Evolutionary conservation across 1,140 invertebrate genomes (phyloP).

Genomic region (Drosophila bocki): DNA sequence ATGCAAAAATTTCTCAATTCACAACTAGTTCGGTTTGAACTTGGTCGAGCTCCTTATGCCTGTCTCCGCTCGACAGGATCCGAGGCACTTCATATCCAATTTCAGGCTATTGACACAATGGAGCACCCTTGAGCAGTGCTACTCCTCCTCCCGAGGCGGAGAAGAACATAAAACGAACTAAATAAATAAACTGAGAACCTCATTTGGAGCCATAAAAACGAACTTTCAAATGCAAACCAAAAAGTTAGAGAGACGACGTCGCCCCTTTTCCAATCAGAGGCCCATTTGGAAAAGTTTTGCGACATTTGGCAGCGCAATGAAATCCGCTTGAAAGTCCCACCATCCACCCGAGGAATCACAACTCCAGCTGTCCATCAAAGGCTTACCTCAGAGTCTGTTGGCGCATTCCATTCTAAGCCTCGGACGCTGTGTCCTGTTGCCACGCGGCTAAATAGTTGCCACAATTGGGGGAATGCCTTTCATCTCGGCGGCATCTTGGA

Average conservation of each 20-base stretch:
- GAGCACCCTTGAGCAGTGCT: slow-evolving; percentile 41
- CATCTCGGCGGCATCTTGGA: slow-evolving; percentile 11
- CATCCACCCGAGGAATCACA: slow-evolving; percentile 7
- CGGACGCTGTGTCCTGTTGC: slow-evolving; percentile 42
- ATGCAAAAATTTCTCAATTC: slow-evolving; percentile 40
- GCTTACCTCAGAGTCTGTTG: slow-evolving; percentile 34
- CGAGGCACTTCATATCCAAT: slow-evolving; percentile 55
- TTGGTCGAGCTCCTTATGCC: neutral
- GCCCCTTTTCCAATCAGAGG: slow-evolving; percentile 29
- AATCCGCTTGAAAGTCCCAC: slow-evolving; percentile 15
- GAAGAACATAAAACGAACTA: slow-evolving; percentile 23
- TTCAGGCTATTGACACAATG: slow-evolving; percentile 63
- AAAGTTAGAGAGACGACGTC: slow-evolving; percentile 4
- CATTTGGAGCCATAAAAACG: slow-evolving; percentile 42
- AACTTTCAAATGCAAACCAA: slow-evolving; percentile 40
- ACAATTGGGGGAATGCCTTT: slow-evolving; percentile 37
- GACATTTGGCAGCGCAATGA: slow-evolving; percentile 30
- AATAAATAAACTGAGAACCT: slow-evolving; percentile 33
- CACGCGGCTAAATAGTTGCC: slow-evolving; percentile 35
- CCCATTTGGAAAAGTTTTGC: slow-evolving; percentile 42
- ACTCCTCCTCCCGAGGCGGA: neutral
- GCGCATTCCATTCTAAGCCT: slow-evolving; percentile 41
- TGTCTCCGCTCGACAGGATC: slow-evolving; percentile 9
- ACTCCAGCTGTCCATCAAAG: slow-evolving; percentile 33
- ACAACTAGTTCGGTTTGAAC: slow-evolving; percentile 35